These are phyloP conservation scores for Meteorus colon DNA, from an alignment of 2,888 invertebrate species.

Conservation along the genomic window DNA sequence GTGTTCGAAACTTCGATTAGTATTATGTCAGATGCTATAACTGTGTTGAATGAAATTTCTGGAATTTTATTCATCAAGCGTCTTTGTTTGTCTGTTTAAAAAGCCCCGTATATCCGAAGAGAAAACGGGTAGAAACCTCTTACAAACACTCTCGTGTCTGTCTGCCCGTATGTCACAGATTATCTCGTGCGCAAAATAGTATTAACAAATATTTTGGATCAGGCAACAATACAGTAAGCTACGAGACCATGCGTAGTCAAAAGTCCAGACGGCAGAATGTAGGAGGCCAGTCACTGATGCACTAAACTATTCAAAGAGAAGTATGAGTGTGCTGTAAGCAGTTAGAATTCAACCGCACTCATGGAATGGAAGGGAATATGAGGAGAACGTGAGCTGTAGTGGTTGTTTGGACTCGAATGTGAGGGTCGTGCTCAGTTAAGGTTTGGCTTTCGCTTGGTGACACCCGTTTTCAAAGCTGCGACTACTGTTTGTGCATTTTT, in stretches of 20 bases:
- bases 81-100: too few species aligned
- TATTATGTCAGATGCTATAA: too few species aligned
- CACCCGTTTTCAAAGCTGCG: constrained; percentile 22
- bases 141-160: too few species aligned
- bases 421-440: constrained; percentile 44
- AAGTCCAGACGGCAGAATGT: background rate
- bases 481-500: background rate
- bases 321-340: constrained; percentile 13
- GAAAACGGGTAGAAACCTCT: too few species aligned
- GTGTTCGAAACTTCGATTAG: too few species aligned
- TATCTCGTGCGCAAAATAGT: background rate
- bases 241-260: background rate
- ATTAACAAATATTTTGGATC: background rate
- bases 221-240: background rate
- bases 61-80: too few species aligned
- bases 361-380: constrained; percentile 34
- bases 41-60: too few species aligned
- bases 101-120: too few species aligned
- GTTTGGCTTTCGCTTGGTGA: constrained; percentile 38
- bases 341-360: constrained; percentile 6
- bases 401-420: constrained; percentile 33
- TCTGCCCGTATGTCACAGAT: background rate
- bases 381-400: constrained; percentile 15
- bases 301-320: constrained; percentile 32
- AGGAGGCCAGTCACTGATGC: background rate